Evolutionary conservation across 2,113 vertebrate species (phyloP), one percentile per base, ranked within the genome.

Genomic region (Numida meleagris): DNA sequence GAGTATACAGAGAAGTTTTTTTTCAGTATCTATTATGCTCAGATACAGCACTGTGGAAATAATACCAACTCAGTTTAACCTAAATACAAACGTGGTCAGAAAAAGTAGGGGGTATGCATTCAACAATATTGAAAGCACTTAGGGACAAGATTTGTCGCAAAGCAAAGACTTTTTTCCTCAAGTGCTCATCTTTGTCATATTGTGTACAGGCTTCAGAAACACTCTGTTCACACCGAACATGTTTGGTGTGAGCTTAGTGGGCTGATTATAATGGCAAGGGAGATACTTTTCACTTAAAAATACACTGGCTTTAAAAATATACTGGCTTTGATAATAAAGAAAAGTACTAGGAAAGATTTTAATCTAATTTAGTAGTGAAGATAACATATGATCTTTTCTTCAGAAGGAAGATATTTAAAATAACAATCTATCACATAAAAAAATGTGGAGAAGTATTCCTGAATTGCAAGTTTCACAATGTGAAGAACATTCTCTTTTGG

Each of bases 191-290:
- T 73, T 78, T 38, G 23, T 75, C 43, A 46, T n/a, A 46, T 13
- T 74, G 42, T 82, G 12, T 63, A 90, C 80, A 89, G 76, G 34
- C 38, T 85, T 89, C 71, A 92, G n/a, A 92, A 92, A 79, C 7
- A 38, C 31, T 62, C 59, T 40, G 9, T 57, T 95, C 82, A 82
- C 40, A 68, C 13, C 76, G 5, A 0, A n/a, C n/a, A 12, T 62
- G 48, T 48, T 57, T 85, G 50, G 45, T 80, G 55, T 77, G 23
- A 86, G 36, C 79, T 82, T 62, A 73, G 40, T 50, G 48, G 55
- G 43, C 38, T 2, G 5, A 45, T 76, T 16, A 50, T 89, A 74
- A 42, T 4, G 13, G n/a, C 40, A 86, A 85, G 10, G 3, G 6
- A 23, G 13, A 6, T 6, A 58, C 46, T 85, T 94, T 82, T 85